A percentile compares a stretch with the other conserved stretches of the same genome.
Evolutionary conservation across 2,113 vertebrate genomes (phyloP).

Genomic region (Octodon degus): DNA sequence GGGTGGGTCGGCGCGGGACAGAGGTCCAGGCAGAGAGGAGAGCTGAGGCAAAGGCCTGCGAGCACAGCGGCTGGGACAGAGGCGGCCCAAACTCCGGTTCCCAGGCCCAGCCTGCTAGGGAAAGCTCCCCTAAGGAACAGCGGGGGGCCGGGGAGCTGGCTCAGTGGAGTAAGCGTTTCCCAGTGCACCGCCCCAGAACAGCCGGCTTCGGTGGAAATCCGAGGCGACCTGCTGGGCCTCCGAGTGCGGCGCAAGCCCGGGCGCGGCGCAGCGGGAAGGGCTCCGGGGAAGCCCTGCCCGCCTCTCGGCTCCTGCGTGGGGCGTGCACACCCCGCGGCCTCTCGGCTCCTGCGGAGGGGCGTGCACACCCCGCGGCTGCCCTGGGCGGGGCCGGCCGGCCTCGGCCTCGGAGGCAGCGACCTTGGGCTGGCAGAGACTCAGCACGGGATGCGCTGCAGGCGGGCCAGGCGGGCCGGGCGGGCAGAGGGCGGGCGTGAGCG

Average conservation of each 20-base stretch:
- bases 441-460: accelerated
- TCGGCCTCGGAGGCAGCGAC: background rate
- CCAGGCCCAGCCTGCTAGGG: accelerated
- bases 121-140: background rate
- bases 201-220: background rate
- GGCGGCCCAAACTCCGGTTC: background rate
- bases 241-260: background rate
- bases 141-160: no score
- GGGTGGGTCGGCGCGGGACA: background rate
- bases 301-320: background rate
- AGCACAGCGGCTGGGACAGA: background rate
- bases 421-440: background rate
- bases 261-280: background rate
- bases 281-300: background rate
- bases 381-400: background rate
- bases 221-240: background rate
- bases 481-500: background rate
- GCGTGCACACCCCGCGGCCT: background rate
- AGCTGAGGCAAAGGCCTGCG: background rate
- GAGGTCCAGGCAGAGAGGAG: background rate
- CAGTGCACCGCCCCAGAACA: background rate
- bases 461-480: no score
- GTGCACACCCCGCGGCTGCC: background rate
- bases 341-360: background rate
- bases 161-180: no score